Conservation (phyloP, 2,797 vertebrate genomes). For the Gallinago solitaria region DNA sequence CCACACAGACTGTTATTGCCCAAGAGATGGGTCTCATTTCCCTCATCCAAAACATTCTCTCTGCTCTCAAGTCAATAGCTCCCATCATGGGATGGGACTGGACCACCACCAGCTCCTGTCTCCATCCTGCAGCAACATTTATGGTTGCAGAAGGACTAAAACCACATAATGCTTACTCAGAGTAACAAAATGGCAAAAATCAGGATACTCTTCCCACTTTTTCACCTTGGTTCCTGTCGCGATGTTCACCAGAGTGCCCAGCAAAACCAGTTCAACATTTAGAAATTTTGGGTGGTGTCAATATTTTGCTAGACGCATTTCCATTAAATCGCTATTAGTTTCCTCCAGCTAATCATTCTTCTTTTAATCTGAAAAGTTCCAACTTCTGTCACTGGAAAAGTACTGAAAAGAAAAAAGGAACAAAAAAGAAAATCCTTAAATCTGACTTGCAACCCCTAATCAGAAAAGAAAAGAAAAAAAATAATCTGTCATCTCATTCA, state of each 20-base stretch:
- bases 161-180: neutral
- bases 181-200: neutral
- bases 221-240: neutral
- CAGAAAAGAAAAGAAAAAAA: slow-evolving; percentile 53
- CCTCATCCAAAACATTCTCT: neutral
- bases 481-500: slow-evolving; percentile 71
- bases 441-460: slow-evolving; percentile 59
- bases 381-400: slow-evolving; percentile 54
- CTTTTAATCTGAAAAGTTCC: slow-evolving; percentile 60
- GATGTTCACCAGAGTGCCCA: neutral
- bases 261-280: neutral
- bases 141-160: neutral
- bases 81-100: neutral
- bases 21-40: neutral
- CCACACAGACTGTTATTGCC: neutral
- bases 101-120: neutral
- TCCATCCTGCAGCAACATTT: neutral
- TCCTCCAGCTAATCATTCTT: slow-evolving; percentile 44
- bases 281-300: neutral
- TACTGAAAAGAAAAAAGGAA: slow-evolving; percentile 32
- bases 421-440: slow-evolving; percentile 7
- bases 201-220: neutral
- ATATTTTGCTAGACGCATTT: slow-evolving; percentile 17
- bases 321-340: slow-evolving; percentile 16
- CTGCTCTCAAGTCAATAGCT: neutral